Base-by-base conservation (phyloP, 2,113 vertebrate species). In the Xenopus laevis region DNA sequence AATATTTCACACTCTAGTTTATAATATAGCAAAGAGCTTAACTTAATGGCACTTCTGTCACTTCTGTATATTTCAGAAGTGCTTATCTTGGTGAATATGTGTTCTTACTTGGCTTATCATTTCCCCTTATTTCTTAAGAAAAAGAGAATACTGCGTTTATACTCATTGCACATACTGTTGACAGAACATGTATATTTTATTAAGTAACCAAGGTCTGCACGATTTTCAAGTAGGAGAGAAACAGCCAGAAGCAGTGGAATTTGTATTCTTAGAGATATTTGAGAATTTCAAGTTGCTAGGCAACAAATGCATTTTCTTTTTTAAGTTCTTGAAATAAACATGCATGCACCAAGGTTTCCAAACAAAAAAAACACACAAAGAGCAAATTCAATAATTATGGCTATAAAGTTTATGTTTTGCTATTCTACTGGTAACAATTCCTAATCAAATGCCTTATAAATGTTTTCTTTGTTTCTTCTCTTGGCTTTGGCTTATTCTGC, bases 261-360 rank as follows among this genome's bases (percentile, higher is more conserved):
- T 73, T 65, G 27, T 73, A 33, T 30, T 65, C 52, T 57, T 65
- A 62, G 64, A 73, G 60, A n/a, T 62, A 65, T 65, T 65, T 65
- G 71, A 73, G 62, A 58, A 58, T 73, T 45, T 30, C 61, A 73
- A 55, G 71, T 73, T 73, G 71, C 71, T 73, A 73, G 18, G 71
- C 61, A 73, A 73, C 71, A 44, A 53, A 57, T 65, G 71, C 57
- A 58, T 18, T 45, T 46, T 58, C 40, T 73, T 27, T 47, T 72
- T 50, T 65, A 64, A 61, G 60, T 72, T 64, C 20, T 57, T 57
- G 17, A 65, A 27, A 72, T 57, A 45, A 65, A 72, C 50, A 65
- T 63, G n/a, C 50, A 64, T 17, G 47, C 23, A 53, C 13, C 53
- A n/a, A 21, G 50, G 23, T 57, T 45, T 58, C 13, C 23, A 21